These are phyloP conservation scores for Mercenaria mercenaria DNA, from an alignment of 1,140 invertebrate species.

Conservation along the genomic window DNA sequence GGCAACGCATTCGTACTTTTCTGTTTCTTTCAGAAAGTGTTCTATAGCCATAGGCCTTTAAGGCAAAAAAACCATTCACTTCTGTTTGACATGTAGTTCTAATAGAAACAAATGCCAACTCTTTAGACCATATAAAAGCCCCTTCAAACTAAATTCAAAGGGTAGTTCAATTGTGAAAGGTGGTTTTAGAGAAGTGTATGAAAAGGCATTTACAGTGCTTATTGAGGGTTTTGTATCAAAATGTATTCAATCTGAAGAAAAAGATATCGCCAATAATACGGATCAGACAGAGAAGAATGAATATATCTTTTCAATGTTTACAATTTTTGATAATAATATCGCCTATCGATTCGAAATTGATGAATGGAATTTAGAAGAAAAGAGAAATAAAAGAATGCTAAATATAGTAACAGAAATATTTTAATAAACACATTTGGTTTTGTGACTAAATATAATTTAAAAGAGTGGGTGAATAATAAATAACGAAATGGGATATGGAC, in stretches of 20 bases:
- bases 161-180: conserved; percentile 50
- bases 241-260: conserved; percentile 46
- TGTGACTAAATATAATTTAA: conserved; percentile 14
- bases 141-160: conserved; percentile 60
- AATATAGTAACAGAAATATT: conserved; percentile 36
- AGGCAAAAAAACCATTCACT: conserved; percentile 1
- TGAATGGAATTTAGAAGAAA: conserved; percentile 29
- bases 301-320: conserved; percentile 66
- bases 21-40: background rate
- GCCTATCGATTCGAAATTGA: conserved; percentile 42
- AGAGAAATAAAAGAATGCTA: conserved; percentile 49
- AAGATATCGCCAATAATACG: conserved; percentile 47
- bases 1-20: background rate
- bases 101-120: conserved; percentile 36
- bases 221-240: conserved; percentile 63
- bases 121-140: conserved; percentile 49
- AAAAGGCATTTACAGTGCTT: conserved; percentile 51
- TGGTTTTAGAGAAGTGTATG: conserved; percentile 41
- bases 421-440: conserved; percentile 46
- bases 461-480: background rate
- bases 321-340: conserved; percentile 63
- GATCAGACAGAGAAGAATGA: conserved; percentile 42
- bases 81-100: background rate
- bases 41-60: background rate
- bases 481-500: background rate